These are phyloP conservation scores for Syrphus vitripennis DNA, from an alignment of 2,888 invertebrate species.

Conservation along the genomic window DNA sequence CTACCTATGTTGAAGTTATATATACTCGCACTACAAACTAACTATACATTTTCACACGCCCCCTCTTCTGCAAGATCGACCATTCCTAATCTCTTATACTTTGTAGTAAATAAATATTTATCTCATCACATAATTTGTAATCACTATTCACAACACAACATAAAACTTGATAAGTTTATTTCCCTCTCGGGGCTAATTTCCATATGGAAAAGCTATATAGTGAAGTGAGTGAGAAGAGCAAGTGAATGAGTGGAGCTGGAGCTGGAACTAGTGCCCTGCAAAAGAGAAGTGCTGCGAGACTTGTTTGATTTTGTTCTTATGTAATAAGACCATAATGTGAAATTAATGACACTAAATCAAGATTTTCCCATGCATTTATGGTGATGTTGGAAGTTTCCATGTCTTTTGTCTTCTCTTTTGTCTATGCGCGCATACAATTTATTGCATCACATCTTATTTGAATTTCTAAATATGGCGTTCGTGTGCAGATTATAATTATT, in stretches of 20 bases:
- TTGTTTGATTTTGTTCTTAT: slow-evolving; percentile 57
- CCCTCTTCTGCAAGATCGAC: not conserved
- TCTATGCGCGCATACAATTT: not conserved
- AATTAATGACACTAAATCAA: slow-evolving; percentile 55
- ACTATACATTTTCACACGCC: slow-evolving; percentile 19
- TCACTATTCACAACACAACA: not conserved
- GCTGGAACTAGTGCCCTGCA: not conserved
- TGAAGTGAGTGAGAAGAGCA: not conserved
- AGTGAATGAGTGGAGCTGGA: not conserved
- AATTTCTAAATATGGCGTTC: slow-evolving; percentile 23
- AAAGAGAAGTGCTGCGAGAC: slow-evolving; percentile 12
- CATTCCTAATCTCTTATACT: not conserved
- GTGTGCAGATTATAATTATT: slow-evolving; percentile 21
- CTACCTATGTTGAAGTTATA: not conserved
- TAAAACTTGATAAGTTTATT: slow-evolving; percentile 16
- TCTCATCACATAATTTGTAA: slow-evolving; percentile 20
- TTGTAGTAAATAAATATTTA: slow-evolving; percentile 11
- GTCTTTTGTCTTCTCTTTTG: slow-evolving; percentile 17
- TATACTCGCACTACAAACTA: not conserved
- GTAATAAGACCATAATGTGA: slow-evolving; percentile 62
- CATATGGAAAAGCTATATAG: slow-evolving; percentile 27
- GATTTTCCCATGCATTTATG: slow-evolving; percentile 44
- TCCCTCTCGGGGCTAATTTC: slow-evolving; percentile 28
- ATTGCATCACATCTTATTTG: slow-evolving; percentile 22
- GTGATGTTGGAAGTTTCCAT: not conserved